Evolutionary conservation across 2,797 vertebrate species (phyloP).

Genomic region (Lithobates sylvaticus): DNA sequence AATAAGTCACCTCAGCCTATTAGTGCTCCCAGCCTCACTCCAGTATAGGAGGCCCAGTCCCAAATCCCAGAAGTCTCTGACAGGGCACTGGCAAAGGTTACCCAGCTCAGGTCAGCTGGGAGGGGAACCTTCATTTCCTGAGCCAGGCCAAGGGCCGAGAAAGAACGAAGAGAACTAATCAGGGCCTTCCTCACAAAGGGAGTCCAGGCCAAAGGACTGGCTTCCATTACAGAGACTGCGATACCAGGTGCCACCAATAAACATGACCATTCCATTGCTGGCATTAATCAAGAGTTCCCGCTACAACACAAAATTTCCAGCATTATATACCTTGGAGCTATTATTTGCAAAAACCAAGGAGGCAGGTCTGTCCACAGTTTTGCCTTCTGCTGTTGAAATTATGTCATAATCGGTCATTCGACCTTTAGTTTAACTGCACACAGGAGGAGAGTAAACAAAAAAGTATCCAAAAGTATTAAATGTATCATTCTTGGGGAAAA

Average conservation of each 20-base stretch:
- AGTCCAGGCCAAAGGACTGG: slow-evolving; percentile 75
- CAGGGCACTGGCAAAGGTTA: slow-evolving; percentile 80
- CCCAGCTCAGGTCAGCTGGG: slow-evolving; percentile 79
- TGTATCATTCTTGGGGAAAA: too few relatives aligned
- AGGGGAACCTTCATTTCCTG: slow-evolving; percentile 91
- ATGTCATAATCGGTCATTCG: neutral
- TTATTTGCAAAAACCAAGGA: neutral
- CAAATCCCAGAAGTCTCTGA: slow-evolving; percentile 78
- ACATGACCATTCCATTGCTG: slow-evolving; percentile 78
- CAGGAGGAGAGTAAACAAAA: too few relatives aligned
- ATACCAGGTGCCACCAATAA: slow-evolving; percentile 91
- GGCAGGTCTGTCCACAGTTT: neutral
- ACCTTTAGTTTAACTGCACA: neutral
- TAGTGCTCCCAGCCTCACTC: slow-evolving; percentile 66
- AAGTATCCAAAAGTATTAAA: too few relatives aligned
- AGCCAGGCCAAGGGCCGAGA: slow-evolving; percentile 77
- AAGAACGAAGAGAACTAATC: slow-evolving; percentile 86
- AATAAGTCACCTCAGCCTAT: slow-evolving; percentile 61
- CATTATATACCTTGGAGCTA: slow-evolving; percentile 7
- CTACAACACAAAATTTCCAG: slow-evolving; percentile 24
- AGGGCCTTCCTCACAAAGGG: slow-evolving; percentile 81
- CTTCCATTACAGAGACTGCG: slow-evolving; percentile 83
- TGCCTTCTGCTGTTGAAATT: too few relatives aligned
- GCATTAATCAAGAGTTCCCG: slow-evolving; percentile 79
- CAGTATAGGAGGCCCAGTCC: slow-evolving; percentile 79